Percentiles rank a stretch among this genome's conserved stretches.
Conservation (phyloP, 1,140 invertebrate species). For the Zaprionus ornatus region DNA sequence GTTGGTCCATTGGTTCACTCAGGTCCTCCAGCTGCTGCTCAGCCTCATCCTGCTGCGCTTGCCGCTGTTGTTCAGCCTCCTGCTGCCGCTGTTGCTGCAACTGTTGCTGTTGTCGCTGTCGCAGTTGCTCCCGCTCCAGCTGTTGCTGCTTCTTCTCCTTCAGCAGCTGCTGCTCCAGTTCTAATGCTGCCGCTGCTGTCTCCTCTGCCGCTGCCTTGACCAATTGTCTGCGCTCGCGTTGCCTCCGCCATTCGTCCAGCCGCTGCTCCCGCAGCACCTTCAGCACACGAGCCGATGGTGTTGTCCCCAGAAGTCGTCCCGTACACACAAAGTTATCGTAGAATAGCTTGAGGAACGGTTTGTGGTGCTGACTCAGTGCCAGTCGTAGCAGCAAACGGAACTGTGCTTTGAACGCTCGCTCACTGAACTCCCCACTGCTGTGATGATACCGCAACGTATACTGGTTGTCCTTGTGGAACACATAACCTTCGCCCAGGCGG, state of each 20-base stretch:
- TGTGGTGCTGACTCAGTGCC: conserved; percentile 72
- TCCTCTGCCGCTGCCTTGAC: conserved; percentile 31
- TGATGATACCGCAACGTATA: conserved; percentile 77
- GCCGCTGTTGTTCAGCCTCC: conserved; percentile 17
- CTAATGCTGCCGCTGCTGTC: conserved; percentile 29
- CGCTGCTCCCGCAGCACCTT: conserved; percentile 67
- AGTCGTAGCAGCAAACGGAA: conserved; percentile 69
- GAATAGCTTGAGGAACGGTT: conserved; percentile 77
- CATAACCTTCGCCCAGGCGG: conserved; percentile 69
- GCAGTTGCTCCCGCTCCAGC: conserved; percentile 28
- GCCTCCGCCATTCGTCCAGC: conserved; percentile 70
- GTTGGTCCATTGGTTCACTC: conserved; percentile 43
- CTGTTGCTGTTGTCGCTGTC: conserved; percentile 22
- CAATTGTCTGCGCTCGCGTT: conserved; percentile 52
- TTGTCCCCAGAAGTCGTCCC: conserved; percentile 70
- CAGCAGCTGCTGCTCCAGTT: conserved; percentile 35
- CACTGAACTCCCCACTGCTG: conserved; percentile 78
- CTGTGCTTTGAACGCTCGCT: conserved; percentile 75
- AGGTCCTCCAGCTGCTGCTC: conserved; percentile 18
- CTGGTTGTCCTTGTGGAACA: conserved; percentile 74
- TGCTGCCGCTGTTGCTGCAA: conserved; percentile 25
- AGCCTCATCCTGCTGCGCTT: conserved; percentile 15
- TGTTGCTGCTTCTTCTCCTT: conserved; percentile 33
- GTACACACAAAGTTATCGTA: conserved; percentile 75
- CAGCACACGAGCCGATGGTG: conserved; percentile 63